Conservation (phyloP, 2,113 vertebrate species). For the Siniperca knerii region DNA sequence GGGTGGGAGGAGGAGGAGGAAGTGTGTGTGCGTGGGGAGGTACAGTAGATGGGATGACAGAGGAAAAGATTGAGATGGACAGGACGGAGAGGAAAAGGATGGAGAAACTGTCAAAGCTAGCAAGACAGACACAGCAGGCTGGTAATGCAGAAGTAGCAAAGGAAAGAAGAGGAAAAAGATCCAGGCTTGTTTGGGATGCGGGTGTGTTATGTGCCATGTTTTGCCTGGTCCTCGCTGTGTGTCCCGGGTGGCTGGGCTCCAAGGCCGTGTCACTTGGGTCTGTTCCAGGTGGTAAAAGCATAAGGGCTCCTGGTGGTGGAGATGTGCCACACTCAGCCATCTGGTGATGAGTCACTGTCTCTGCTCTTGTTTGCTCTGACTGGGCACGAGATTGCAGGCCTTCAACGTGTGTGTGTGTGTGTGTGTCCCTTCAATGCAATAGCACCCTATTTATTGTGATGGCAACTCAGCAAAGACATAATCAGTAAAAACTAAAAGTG, state of each 20-base stretch:
- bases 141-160: background rate
- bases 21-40: background rate
- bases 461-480: conserved; percentile 34
- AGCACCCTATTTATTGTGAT: conserved; percentile 47
- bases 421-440: conserved; percentile 37
- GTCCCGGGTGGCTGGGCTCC: conserved; percentile 44
- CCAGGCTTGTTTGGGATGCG: background rate
- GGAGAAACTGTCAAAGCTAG: conserved; percentile 17
- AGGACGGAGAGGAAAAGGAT: conserved; percentile 14
- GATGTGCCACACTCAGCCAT: conserved; percentile 75
- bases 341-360: conserved; percentile 81
- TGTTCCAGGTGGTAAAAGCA: conserved; percentile 79
- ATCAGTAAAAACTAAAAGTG: conserved; percentile 39
- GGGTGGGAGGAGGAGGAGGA: background rate
- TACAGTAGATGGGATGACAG: conserved; percentile 14
- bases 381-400: conserved; percentile 50
- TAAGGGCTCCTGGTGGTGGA: conserved; percentile 76
- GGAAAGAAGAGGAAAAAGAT: background rate
- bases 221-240: conserved; percentile 21
- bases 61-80: conserved; percentile 29
- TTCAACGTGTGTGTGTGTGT: background rate
- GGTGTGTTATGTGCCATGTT: background rate
- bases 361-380: conserved; percentile 62
- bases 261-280: conserved; percentile 60
- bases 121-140: conserved; percentile 16